These are phyloP conservation scores for Chrysolina haemoptera DNA, from an alignment of 2,888 invertebrate genomes.

Conservation along the genomic window DNA sequence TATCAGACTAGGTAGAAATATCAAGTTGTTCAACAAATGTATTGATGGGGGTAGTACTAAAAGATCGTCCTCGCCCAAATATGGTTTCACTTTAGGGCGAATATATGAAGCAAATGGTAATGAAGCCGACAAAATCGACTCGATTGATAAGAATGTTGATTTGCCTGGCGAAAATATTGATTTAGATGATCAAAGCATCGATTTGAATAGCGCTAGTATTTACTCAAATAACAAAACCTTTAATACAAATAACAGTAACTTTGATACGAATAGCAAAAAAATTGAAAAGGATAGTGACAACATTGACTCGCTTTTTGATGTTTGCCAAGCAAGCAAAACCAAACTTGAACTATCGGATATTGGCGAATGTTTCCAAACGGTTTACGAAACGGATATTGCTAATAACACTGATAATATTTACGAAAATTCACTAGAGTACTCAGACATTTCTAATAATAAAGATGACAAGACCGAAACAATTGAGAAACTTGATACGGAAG, in stretches of 20 bases:
- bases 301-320: not conserved
- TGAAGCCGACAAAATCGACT: not conserved
- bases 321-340: not conserved
- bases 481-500: not conserved
- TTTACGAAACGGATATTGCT: not conserved
- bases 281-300: not conserved
- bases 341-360: not conserved
- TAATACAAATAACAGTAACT: not conserved
- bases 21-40: conserved; percentile 34
- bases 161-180: not conserved
- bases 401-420: not conserved
- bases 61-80: conserved; percentile 28
- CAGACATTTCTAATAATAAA: not conserved
- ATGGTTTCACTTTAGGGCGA: conserved; percentile 49
- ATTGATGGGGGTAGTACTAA: conserved; percentile 9
- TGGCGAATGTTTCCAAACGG: not conserved
- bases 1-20: conserved; percentile 32
- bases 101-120: conserved; percentile 49
- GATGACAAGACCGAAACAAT: not conserved
- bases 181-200: not conserved
- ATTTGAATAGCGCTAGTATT: not conserved
- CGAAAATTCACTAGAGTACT: not conserved
- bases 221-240: not conserved
- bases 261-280: not conserved
- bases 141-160: not conserved